phyloP scores from a whole-genome alignment of 2,888 invertebrate species.

The Ormyrus pomaceus region DNA sequence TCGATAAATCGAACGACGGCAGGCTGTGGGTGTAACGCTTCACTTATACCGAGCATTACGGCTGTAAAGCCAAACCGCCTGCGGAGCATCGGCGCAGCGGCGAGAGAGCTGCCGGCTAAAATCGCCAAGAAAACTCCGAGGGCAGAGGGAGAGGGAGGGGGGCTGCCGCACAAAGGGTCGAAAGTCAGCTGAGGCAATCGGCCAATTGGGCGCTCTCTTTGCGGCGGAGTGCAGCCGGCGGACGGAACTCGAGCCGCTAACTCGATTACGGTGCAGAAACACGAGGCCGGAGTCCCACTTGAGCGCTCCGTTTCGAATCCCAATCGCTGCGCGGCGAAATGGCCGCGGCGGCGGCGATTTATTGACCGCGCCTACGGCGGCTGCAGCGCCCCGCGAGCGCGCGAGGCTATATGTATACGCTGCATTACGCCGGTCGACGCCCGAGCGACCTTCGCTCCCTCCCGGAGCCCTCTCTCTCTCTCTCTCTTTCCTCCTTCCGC shows the following conservation, averaged over 20 bases:
- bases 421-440: constrained; percentile 4
- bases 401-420: not conserved
- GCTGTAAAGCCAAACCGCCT: too few relatives aligned
- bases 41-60: too few relatives aligned
- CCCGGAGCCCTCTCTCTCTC: not conserved
- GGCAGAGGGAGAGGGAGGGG: too few relatives aligned
- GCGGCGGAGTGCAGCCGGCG: too few relatives aligned
- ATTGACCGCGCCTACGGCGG: constrained; percentile 45
- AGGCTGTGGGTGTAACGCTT: too few relatives aligned
- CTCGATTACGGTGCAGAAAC: not conserved
- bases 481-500: constrained; percentile 6
- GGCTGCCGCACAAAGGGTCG: too few relatives aligned
- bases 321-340: constrained; percentile 28
- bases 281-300: too few relatives aligned
- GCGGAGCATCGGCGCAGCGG: too few relatives aligned
- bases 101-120: too few relatives aligned
- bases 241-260: not conserved
- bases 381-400: not conserved
- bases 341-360: constrained; percentile 34
- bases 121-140: too few relatives aligned
- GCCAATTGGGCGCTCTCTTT: not conserved
- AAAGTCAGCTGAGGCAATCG: not conserved
- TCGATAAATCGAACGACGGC: too few relatives aligned
- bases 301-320: not conserved
- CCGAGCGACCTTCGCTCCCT: constrained; percentile 2